These are phyloP conservation scores for Pseudococcus jackbeardsleyi DNA, from an alignment of 2,888 invertebrate species.

Conservation along the genomic window DNA sequence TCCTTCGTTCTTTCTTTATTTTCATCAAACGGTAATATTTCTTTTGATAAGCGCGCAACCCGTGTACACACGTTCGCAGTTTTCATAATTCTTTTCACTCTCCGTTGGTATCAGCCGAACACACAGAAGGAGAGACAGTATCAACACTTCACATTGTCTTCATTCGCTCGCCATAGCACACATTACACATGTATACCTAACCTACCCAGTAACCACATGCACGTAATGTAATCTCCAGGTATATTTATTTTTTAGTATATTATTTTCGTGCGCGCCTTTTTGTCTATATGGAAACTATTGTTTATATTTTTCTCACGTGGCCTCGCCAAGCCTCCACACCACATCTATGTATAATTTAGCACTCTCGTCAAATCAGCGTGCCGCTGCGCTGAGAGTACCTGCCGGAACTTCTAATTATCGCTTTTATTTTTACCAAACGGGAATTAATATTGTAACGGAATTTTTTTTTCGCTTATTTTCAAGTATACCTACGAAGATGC, in stretches of 20 bases:
- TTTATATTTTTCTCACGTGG: conserved; percentile 35
- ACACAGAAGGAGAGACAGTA: neutral
- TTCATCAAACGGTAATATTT: conserved; percentile 37
- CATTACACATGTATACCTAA: neutral
- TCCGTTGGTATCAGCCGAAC: neutral
- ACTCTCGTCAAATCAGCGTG: conserved; percentile 5
- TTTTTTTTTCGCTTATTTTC: neutral
- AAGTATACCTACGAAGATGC: neutral
- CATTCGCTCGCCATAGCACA: neutral
- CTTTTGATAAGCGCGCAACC: conserved; percentile 7
- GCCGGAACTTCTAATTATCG: conserved; percentile 41
- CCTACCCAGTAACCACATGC: neutral
- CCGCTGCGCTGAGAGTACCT: conserved; percentile 28
- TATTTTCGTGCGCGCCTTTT: neutral
- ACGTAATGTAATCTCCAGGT: neutral
- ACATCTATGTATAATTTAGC: neutral
- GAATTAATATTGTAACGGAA: conserved; percentile 39
- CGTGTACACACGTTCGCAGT: conserved; percentile 17
- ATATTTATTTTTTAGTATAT: neutral
- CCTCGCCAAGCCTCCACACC: neutral
- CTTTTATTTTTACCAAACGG: conserved; percentile 37
- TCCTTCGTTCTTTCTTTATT: neutral
- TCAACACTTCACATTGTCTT: conserved; percentile 20
- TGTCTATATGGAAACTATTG: conserved; percentile 19
- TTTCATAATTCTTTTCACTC: conserved; percentile 42